Conservation (phyloP, 2,797 vertebrate genomes). For the Tragopan temminckii region DNA sequence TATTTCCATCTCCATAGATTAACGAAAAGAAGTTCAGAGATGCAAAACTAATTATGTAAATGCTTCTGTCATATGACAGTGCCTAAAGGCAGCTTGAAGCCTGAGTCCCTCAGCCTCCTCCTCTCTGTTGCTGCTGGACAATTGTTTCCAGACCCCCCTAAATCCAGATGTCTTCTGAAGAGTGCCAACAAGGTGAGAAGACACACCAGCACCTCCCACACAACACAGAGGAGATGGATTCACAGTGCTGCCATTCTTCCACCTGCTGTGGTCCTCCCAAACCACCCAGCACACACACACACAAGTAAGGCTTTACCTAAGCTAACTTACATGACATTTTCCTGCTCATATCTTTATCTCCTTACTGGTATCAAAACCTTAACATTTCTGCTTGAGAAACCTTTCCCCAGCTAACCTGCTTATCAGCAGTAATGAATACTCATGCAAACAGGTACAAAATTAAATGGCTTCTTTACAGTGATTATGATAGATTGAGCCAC, state of each 20-base stretch:
- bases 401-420: constrained; percentile 37
- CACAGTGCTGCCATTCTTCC: not conserved
- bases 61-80: not conserved
- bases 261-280: not conserved
- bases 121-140: not conserved
- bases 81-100: not conserved
- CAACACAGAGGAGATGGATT: not conserved
- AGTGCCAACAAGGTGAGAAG: not conserved
- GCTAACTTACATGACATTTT: constrained; percentile 58
- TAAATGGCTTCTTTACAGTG: constrained; percentile 75
- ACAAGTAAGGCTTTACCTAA: not conserved
- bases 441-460: constrained; percentile 70
- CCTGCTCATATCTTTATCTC: constrained; percentile 50
- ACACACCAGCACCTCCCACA: not conserved
- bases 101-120: not conserved
- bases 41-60: not conserved
- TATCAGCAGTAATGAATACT: constrained; percentile 71
- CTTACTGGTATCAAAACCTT: constrained; percentile 35
- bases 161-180: not conserved
- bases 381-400: constrained; percentile 48
- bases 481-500: constrained; percentile 70
- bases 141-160: not conserved
- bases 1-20: not conserved
- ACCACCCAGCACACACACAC: not conserved
- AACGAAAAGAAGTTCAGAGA: not conserved